Base-by-base conservation (phyloP, 2,797 vertebrate genomes). In the Phoebastria nigripes region DNA sequence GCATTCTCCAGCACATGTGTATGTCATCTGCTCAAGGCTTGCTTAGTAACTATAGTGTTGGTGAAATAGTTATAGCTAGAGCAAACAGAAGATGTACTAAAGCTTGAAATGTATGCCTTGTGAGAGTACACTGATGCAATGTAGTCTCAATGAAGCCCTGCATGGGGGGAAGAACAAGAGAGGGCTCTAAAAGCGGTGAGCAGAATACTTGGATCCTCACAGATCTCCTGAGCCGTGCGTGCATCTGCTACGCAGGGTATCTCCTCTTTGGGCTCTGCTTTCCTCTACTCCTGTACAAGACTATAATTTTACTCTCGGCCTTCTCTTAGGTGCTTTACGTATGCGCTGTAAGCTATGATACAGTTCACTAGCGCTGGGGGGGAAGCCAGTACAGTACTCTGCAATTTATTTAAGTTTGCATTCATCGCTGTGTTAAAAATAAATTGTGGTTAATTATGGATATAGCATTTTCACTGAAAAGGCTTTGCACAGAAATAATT, bases 381-480 rank as follows among this genome's bases (percentile, higher is more conserved):
- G 33, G 61, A 94, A 80, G n/a, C 11, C 5, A 46, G 6, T 44
- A 6, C 15, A 78, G 31, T 79, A 56, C 24, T 85, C 54, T 93
- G 35, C 72, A 73, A 44, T 35, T 89, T 87, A n/a, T 25, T 76
- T 35, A 37, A 56, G 21, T 83, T 97, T 91, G 42, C 58, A 76
- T 62, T 96, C 46, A 44, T 77, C 6, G 8, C 9, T 47, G 19
- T 67, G 44, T 83, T 96, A 87, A 94, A 95, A 96, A 94, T 76
- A 95, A 94, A 87, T 56, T 69, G 10, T 59, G 41, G 17, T 76
- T 82, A 88, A 81, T 90, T 96, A 61, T 16, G 63, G 24, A 31
- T 54, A 70, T 4, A 76, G 19, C 16, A 31, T 97, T 97, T 95
- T 95, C 33, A 87, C 5, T 76, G 65, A 96, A 96, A 88, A 79